phyloP scores from a whole-genome alignment of 2,113 vertebrate genomes.

The Pterocles gutturalis region DNA sequence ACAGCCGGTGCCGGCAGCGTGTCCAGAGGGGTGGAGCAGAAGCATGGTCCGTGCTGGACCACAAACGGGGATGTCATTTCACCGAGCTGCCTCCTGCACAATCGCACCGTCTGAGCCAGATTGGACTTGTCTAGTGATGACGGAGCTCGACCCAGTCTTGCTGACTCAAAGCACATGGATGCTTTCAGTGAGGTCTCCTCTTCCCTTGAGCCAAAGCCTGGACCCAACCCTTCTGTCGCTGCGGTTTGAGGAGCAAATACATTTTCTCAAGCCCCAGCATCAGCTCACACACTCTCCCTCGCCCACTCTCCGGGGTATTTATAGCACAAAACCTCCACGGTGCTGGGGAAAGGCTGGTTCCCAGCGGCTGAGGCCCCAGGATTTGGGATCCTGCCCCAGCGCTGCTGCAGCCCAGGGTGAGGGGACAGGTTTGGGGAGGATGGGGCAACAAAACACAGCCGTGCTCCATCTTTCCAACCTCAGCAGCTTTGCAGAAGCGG shows the following conservation, averaged over 20 bases:
- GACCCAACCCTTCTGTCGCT: not conserved
- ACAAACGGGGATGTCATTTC: accelerated
- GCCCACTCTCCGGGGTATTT: not conserved
- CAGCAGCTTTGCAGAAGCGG: not conserved
- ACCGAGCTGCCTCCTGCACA: not conserved
- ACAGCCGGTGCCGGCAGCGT: accelerated
- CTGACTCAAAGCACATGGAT: not conserved
- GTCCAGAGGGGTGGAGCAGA: accelerated
- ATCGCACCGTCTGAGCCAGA: accelerated
- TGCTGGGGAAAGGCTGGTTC: not conserved
- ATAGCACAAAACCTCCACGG: not conserved
- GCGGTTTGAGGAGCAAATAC: not conserved
- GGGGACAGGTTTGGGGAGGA: not conserved
- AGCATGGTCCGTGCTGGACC: not conserved
- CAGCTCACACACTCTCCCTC: not conserved
- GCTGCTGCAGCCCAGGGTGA: too few relatives aligned
- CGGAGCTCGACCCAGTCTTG: not conserved
- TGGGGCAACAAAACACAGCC: not conserved
- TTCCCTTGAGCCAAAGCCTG: not conserved
- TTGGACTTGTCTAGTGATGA: not conserved
- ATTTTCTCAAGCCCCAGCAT: accelerated
- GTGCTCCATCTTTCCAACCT: not conserved
- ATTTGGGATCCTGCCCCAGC: not conserved
- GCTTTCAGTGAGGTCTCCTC: not conserved
- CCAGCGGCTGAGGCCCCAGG: not conserved